These are phyloP conservation scores for Stenopsyche tienmushanensis DNA, from an alignment of 1,140 invertebrate species.

Conservation along the genomic window DNA sequence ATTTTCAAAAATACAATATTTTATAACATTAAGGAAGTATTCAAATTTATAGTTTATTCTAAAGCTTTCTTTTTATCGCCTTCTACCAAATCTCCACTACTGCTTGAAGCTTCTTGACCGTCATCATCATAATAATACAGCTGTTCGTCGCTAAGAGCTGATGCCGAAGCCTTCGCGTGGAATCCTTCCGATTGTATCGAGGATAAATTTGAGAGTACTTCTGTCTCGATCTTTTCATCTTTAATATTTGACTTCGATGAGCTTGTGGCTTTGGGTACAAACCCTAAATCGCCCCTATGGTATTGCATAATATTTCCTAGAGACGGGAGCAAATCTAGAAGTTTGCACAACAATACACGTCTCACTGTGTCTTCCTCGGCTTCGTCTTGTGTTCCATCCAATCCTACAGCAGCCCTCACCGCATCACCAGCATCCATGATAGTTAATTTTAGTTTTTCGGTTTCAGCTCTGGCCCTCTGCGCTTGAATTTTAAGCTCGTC, in stretches of 20 bases:
- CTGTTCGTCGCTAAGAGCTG: neutral
- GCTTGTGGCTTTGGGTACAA: constrained; percentile 49
- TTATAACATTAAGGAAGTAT: too few relatives aligned
- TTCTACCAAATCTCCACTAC: neutral
- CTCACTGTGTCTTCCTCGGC: constrained; percentile 54
- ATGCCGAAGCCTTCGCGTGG: too few relatives aligned
- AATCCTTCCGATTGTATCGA: too few relatives aligned
- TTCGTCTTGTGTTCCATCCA: constrained; percentile 46
- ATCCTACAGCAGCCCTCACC: constrained; percentile 59
- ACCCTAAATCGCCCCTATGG: constrained; percentile 59
- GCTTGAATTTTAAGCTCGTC: constrained; percentile 52
- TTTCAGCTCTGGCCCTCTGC: constrained; percentile 55
- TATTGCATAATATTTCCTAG: constrained; percentile 47
- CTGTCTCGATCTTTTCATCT: neutral
- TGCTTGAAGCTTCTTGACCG: neutral
- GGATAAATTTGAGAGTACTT: neutral
- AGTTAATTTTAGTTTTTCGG: constrained; percentile 56
- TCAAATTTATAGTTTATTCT: too few relatives aligned
- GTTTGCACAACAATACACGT: constrained; percentile 54
- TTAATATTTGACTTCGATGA: neutral
- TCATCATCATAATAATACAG: neutral
- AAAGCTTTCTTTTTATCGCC: too few relatives aligned
- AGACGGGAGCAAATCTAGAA: constrained; percentile 54
- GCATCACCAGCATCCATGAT: constrained; percentile 60
- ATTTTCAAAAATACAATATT: too few relatives aligned